Percentiles rank a stretch among this genome's conserved stretches.
Conservation (phyloP, 2,888 invertebrate genomes). For the Leptopilina myrica region DNA sequence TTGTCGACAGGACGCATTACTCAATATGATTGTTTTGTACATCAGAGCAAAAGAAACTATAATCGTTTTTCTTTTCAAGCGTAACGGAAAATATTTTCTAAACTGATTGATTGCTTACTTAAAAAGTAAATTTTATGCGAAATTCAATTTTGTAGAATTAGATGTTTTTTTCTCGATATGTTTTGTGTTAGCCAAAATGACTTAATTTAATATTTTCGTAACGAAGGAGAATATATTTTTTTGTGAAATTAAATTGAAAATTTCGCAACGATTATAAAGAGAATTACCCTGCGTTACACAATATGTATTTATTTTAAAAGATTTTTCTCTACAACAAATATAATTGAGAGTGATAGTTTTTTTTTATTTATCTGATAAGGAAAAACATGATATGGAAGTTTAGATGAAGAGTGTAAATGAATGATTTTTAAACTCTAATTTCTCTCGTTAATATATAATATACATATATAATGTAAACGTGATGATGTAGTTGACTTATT, state of each 20-base stretch:
- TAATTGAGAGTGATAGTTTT: not conserved
- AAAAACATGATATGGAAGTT: slow-evolving; percentile 29
- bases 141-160: no score
- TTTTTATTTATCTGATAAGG: slow-evolving; percentile 9
- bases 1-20: not conserved
- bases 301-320: slow-evolving; percentile 20
- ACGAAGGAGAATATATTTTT: not conserved
- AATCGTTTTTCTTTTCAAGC: not conserved
- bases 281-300: slow-evolving; percentile 26
- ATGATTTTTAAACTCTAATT: slow-evolving; percentile 21
- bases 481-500: slow-evolving; percentile 34
- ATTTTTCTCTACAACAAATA: not conserved
- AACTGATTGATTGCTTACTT: not conserved
- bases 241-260: not conserved
- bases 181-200: not conserved
- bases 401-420: slow-evolving; percentile 23
- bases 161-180: not conserved
- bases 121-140: not conserved
- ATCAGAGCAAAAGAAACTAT: not conserved
- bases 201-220: no score
- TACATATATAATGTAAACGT: slow-evolving; percentile 1
- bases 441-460: slow-evolving; percentile 26
- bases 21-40: not conserved
- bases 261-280: not conserved
- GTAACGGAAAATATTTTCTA: not conserved